Conservation (phyloP, 2,888 invertebrate genomes). For the Troides aeacus region DNA sequence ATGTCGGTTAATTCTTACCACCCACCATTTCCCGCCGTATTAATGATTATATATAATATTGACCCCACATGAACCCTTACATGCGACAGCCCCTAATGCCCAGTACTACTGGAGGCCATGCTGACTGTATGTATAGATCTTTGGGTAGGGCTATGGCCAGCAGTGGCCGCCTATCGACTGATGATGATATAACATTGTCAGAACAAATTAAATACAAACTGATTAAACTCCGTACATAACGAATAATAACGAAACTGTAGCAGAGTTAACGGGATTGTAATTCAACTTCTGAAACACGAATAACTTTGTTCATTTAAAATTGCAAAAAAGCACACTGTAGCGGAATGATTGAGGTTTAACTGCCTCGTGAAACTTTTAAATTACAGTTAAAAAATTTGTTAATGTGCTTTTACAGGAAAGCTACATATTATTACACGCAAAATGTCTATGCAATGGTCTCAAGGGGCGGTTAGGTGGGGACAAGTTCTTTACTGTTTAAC, state of each 20-base stretch:
- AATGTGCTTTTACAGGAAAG: constrained; percentile 6
- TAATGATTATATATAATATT: no score
- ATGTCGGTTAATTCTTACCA: no score
- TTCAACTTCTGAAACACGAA: constrained; percentile 21
- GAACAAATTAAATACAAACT: background rate
- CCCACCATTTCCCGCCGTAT: no score
- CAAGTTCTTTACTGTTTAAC: no score
- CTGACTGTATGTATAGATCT: no score
- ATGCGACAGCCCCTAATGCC: no score
- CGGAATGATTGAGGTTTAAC: constrained; percentile 14
- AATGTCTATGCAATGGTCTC: background rate
- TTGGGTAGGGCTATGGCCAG: no score
- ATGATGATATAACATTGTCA: background rate
- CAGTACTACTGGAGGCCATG: no score
- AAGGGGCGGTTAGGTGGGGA: no score
- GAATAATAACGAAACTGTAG: constrained; percentile 10
- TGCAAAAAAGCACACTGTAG: constrained; percentile 18
- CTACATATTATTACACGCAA: background rate
- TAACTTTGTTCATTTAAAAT: constrained; percentile 26
- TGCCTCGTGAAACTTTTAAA: constrained; percentile 17
- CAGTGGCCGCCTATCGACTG: no score
- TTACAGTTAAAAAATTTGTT: constrained; percentile 14
- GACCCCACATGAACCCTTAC: no score
- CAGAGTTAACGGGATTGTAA: constrained; percentile 16
- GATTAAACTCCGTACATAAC: background rate